Percentiles rank a stretch among this genome's conserved stretches.
These are phyloP conservation scores for Scalopus aquaticus DNA, from an alignment of 2,113 vertebrate species.

Conservation along the genomic window DNA sequence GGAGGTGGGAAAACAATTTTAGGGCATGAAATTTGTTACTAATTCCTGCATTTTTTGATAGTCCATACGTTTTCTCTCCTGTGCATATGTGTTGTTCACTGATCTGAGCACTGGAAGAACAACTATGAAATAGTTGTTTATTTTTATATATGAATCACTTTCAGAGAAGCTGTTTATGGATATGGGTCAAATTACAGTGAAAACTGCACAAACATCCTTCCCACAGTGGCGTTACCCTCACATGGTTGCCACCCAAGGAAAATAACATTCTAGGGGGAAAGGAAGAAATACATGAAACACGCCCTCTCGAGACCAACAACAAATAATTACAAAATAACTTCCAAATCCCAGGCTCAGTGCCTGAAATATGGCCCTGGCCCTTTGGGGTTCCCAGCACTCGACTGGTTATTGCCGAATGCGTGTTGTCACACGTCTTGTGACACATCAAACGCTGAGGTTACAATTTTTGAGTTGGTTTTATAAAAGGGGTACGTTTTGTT, in stretches of 20 bases:
- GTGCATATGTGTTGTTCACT: not conserved
- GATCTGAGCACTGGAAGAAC: not conserved
- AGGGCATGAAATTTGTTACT: not conserved
- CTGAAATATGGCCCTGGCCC: not conserved
- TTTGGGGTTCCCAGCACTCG: not conserved
- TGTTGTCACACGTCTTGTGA: not conserved
- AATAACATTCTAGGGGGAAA: slow-evolving; percentile 44
- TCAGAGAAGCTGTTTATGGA: slow-evolving; percentile 1
- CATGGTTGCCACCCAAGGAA: not conserved
- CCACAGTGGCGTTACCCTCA: not conserved
- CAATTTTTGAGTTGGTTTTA: not conserved
- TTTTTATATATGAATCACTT: slow-evolving; percentile 28
- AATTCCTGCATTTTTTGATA: not conserved
- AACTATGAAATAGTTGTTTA: not conserved
- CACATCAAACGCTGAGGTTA: not conserved
- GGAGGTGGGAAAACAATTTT: not conserved
- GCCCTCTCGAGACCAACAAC: slow-evolving; percentile 36
- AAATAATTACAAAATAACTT: slow-evolving; percentile 51
- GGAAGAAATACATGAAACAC: slow-evolving; percentile 28
- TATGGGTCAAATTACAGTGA: slow-evolving; percentile 57
- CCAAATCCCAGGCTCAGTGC: not conserved
- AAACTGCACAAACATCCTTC: slow-evolving; percentile 12
- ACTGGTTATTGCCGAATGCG: not conserved
- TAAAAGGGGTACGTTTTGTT: not conserved
- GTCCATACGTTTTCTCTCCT: not conserved